A percentile compares a stretch with the other conserved stretches of the same genome.
Evolutionary conservation across 2,888 invertebrate genomes (phyloP).

Genomic region (Lithosia quadra): DNA sequence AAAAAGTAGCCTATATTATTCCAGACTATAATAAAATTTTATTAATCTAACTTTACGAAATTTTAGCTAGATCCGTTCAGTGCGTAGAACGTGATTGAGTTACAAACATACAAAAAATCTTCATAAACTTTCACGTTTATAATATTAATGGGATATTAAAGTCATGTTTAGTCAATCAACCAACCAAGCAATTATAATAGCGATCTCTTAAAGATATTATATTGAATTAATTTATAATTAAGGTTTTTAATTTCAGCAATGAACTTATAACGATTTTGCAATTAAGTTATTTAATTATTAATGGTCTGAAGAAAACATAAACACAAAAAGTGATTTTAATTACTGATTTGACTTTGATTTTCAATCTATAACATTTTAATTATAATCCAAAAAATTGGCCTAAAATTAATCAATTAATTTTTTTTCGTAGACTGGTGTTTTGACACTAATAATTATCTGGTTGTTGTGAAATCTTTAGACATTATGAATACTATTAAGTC

Average conservation of each 20-base stretch:
- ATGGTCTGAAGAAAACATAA: not conserved
- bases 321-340: constrained; percentile 24
- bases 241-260: not conserved
- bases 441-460: constrained; percentile 45
- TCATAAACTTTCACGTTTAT: too few relatives aligned
- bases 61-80: too few relatives aligned
- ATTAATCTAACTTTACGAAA: too few relatives aligned
- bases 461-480: constrained; percentile 32
- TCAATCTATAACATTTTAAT: constrained; percentile 32
- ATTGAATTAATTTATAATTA: not conserved
- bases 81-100: too few relatives aligned
- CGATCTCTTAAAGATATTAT: not conserved
- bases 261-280: not conserved
- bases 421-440: constrained; percentile 35
- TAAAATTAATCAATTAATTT: constrained; percentile 35
- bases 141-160: too few relatives aligned
- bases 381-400: constrained; percentile 32
- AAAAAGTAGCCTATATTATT: too few relatives aligned
- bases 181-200: not conserved
- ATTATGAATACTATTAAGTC: constrained; percentile 7
- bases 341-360: constrained; percentile 23
- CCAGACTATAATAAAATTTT: too few relatives aligned
- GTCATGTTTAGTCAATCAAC: too few relatives aligned
- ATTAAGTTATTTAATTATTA: not conserved
- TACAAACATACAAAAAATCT: too few relatives aligned